Conservation (phyloP, 2,113 vertebrate species). For the Orycteropus afer region DNA sequence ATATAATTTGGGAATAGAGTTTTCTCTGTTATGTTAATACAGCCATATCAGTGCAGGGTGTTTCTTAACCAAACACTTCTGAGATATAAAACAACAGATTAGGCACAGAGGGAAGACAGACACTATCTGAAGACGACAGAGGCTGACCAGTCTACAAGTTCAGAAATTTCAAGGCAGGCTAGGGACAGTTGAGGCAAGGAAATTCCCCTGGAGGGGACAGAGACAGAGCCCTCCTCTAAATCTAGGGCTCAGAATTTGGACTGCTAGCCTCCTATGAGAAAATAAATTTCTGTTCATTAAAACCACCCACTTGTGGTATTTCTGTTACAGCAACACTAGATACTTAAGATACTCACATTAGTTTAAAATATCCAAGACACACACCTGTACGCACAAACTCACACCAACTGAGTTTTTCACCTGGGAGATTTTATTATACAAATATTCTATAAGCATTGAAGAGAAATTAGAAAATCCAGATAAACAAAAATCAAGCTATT, state of each 20-base stretch:
- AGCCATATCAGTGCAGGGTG: background rate
- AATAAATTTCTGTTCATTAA: too few relatives aligned
- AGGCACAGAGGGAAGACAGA: background rate
- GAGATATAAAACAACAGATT: background rate
- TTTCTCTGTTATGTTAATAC: background rate
- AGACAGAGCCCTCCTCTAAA: too few relatives aligned
- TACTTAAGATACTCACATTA: too few relatives aligned
- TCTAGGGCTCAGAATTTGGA: too few relatives aligned
- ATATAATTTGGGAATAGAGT: background rate
- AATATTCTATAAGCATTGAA: background rate
- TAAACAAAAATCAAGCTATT: conserved; percentile 6
- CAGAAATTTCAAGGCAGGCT: too few relatives aligned
- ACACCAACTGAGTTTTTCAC: background rate
- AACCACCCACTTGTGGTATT: too few relatives aligned
- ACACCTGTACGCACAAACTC: background rate
- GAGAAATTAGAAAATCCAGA: background rate
- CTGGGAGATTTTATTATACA: background rate
- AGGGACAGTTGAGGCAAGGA: too few relatives aligned
- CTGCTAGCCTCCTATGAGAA: too few relatives aligned
- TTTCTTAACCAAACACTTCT: background rate
- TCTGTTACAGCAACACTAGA: too few relatives aligned
- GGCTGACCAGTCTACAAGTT: background rate
- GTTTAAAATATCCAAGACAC: background rate
- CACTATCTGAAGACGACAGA: background rate
- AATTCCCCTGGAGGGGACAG: too few relatives aligned